phyloP scores from a whole-genome alignment of 2,113 vertebrate genomes.

The mouse (Mus musculus) region GRCm39 chr16:88296501-88297000 shows the following conservation, averaged over 20 bases:
- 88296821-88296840: not conserved
- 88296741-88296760: not conserved
- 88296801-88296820: not conserved
- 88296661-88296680: not conserved
- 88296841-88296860: not conserved
- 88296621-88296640: not conserved
- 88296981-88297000: not conserved
- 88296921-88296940: not conserved
- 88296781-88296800: not conserved
- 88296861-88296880: not conserved
- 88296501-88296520: slow-evolving; percentile 70
- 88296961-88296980: not conserved
- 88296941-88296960: not conserved
- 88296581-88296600: slow-evolving; percentile 35
- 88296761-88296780: not conserved
- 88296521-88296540: slow-evolving; percentile 58
- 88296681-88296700: not conserved
- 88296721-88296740: not conserved
- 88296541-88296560: slow-evolving; percentile 69
- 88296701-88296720: not conserved
- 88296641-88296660: not conserved
- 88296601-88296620: slow-evolving; percentile 41
- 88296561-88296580: slow-evolving; percentile 17
- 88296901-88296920: not conserved
- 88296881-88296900: not conserved